phyloP scores from a whole-genome alignment of 2,113 vertebrate genomes.

The Phalacrocorax brasilianus region DNA sequence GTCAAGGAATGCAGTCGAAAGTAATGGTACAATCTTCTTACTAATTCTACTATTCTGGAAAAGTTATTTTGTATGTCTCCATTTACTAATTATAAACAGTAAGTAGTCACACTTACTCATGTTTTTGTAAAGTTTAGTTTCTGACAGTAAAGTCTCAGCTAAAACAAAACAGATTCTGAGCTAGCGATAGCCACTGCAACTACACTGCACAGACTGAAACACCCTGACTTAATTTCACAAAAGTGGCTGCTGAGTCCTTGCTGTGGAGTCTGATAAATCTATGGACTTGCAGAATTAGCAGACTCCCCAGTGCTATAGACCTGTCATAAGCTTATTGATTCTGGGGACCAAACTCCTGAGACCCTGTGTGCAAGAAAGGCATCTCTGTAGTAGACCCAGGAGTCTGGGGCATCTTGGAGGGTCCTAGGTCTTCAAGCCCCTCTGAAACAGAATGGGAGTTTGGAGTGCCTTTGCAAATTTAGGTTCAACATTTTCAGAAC shows the following conservation, averaged over 20 bases:
- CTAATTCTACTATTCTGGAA: background rate
- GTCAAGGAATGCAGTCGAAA: background rate
- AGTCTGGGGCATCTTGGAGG: background rate
- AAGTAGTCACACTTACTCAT: background rate
- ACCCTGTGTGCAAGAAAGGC: rapidly evolving
- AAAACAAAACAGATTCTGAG: background rate
- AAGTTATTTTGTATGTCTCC: background rate
- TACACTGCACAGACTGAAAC: background rate
- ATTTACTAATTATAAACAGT: background rate
- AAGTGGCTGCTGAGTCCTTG: background rate
- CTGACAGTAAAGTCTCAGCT: background rate
- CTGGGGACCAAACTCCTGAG: background rate
- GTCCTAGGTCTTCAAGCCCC: background rate
- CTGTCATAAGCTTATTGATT: background rate
- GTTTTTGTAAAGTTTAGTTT: background rate
- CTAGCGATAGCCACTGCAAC: background rate
- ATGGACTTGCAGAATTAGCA: background rate
- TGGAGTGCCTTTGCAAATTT: background rate
- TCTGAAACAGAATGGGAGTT: background rate
- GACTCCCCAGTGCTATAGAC: background rate
- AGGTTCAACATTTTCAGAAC: background rate
- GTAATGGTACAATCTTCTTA: background rate
- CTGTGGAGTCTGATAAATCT: background rate
- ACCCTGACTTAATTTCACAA: background rate
- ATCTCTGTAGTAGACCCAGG: background rate